Percentiles rank a stretch among this genome's conserved stretches.
Conservation (phyloP, 2,797 vertebrate species). For the Serranus cabrilla region DNA sequence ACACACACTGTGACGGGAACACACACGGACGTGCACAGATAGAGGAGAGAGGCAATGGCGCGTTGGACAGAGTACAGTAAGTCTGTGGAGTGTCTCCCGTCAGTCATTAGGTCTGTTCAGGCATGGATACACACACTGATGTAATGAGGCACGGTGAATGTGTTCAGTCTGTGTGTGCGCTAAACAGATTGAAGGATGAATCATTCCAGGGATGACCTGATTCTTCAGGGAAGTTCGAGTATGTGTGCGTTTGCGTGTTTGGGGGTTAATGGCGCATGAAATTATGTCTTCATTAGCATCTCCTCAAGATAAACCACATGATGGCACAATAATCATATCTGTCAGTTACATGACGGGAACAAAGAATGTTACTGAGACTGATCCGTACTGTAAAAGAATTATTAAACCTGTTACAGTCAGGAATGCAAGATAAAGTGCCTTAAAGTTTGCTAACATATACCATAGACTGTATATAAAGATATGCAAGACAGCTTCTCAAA, state of each 20-base stretch:
- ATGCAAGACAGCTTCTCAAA: no score
- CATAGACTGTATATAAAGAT: no score
- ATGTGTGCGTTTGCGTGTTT: constrained; percentile 18
- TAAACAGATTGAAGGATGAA: constrained; percentile 64
- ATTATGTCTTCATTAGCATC: constrained; percentile 74
- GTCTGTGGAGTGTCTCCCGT: constrained; percentile 55
- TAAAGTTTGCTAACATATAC: background rate
- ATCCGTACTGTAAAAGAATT: constrained; percentile 11
- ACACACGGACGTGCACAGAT: constrained; percentile 16
- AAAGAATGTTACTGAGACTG: constrained; percentile 33
- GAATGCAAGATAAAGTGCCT: no score
- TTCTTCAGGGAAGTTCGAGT: constrained; percentile 65
- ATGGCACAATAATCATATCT: constrained; percentile 72
- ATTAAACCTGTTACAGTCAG: constrained; percentile 1
- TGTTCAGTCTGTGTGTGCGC: constrained; percentile 48
- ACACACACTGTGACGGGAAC: constrained; percentile 28
- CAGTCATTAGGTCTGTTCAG: constrained; percentile 71
- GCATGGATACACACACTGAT: constrained; percentile 69
- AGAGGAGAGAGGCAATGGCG: constrained; percentile 35
- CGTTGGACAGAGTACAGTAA: constrained; percentile 47
- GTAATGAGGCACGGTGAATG: constrained; percentile 54
- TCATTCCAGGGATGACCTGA: constrained; percentile 69
- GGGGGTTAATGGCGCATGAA: constrained; percentile 71
- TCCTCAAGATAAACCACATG: constrained; percentile 61
- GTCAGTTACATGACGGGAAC: constrained; percentile 63